Evolutionary conservation across 1,140 invertebrate species (phyloP).

Genomic region (Drosophila aff.): DNA sequence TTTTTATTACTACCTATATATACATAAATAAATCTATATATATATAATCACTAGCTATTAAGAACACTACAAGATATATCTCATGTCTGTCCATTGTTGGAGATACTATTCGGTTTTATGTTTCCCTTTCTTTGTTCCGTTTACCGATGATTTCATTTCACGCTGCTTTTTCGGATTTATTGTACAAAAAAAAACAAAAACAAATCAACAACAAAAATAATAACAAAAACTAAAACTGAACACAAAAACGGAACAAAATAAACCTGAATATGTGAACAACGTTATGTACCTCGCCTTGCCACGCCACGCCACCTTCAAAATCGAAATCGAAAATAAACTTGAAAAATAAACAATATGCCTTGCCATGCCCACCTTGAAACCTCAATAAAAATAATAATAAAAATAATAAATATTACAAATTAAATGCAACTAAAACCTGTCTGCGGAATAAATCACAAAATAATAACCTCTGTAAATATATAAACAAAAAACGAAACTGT

Average conservation of each 20-base stretch:
- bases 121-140: conserved; percentile 83
- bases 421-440: not conserved
- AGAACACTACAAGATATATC: conserved; percentile 50
- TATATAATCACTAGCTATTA: conserved; percentile 61
- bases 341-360: not conserved
- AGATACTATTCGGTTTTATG: conserved; percentile 77
- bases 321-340: not conserved
- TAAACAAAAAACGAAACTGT: conserved; percentile 23
- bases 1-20: conserved; percentile 23
- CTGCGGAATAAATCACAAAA: not conserved
- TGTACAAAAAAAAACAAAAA: conserved; percentile 60
- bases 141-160: conserved; percentile 82
- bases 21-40: conserved; percentile 12
- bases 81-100: conserved; percentile 74
- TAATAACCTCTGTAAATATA: conserved; percentile 16
- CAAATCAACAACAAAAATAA: conserved; percentile 10
- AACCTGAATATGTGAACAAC: conserved; percentile 24
- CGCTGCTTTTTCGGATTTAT: conserved; percentile 85
- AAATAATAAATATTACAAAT: not conserved
- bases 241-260: conserved; percentile 36
- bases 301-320: conserved; percentile 32
- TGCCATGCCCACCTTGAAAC: not conserved
- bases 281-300: conserved; percentile 53
- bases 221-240: conserved; percentile 9
- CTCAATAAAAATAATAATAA: not conserved